phyloP scores from a whole-genome alignment of 2,888 invertebrate genomes.

The Drosophila prostipennis region DNA sequence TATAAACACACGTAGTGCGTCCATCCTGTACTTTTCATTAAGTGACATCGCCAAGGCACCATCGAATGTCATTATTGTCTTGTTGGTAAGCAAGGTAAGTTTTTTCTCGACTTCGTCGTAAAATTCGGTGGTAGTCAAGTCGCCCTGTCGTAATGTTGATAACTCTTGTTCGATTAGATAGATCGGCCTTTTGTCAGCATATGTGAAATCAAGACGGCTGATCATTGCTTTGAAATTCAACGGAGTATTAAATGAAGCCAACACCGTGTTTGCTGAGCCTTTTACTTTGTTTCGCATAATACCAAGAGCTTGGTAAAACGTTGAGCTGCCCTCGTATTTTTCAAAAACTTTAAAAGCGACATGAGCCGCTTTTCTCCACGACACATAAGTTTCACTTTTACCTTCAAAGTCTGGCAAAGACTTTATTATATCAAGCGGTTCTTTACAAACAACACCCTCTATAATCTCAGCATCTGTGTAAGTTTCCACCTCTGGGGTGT shows the following conservation, averaged over 20 bases:
- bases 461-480: conserved; percentile 6
- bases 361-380: conserved; percentile 6
- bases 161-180: conserved; percentile 13
- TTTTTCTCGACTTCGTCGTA: conserved; percentile 14
- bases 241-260: too few species aligned
- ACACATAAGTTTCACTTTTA: conserved; percentile 9
- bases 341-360: conserved; percentile 20
- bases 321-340: conserved; percentile 8
- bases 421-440: conserved; percentile 1
- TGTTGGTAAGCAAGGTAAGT: conserved; percentile 7
- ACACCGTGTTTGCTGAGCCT: conserved; percentile 5
- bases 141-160: conserved; percentile 6
- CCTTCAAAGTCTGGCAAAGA: conserved; percentile 4
- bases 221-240: conserved; percentile 19
- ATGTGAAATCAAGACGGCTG: conserved; percentile 13
- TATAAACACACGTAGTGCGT: too few species aligned
- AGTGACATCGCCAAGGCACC: conserved; percentile 8
- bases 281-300: conserved; percentile 17
- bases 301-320: neutral
- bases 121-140: conserved; percentile 3
- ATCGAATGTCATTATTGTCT: conserved; percentile 5
- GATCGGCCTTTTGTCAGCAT: conserved; percentile 8
- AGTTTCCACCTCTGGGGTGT: conserved; percentile 4
- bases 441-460: neutral
- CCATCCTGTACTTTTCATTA: neutral